Evolutionary conservation across 2,113 vertebrate genomes (phyloP).

Genomic region (Eonycteris spelaea): DNA sequence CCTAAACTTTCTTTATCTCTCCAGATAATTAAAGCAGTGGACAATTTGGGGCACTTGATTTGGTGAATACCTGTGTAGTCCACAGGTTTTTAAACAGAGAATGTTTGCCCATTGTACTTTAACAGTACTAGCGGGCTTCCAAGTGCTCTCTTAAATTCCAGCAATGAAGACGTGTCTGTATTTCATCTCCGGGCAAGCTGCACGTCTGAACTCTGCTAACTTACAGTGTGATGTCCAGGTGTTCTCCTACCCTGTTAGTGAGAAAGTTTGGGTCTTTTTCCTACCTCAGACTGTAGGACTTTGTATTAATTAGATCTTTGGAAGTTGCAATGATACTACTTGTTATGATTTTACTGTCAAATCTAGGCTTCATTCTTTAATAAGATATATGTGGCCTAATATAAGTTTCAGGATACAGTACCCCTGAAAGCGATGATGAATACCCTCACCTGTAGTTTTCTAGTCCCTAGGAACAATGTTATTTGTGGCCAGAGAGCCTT

Average conservation of each 20-base stretch:
- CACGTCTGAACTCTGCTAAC: conserved; percentile 59
- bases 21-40: conserved; percentile 63
- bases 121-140: conserved; percentile 43
- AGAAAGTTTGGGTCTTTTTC: conserved; percentile 63
- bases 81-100: conserved; percentile 48
- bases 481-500: conserved; percentile 62
- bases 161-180: conserved; percentile 35
- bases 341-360: conserved; percentile 57
- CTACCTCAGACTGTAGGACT: conserved; percentile 52
- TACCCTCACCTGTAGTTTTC: conserved; percentile 49
- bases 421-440: conserved; percentile 60
- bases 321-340: conserved; percentile 33
- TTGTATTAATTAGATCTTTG: conserved; percentile 51
- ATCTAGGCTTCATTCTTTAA: conserved; percentile 62
- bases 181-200: conserved; percentile 48
- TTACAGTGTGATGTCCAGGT: conserved; percentile 43
- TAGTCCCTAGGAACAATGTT: conserved; percentile 46
- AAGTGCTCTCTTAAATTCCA: conserved; percentile 31
- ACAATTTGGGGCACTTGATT: conserved; percentile 48
- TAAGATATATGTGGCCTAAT: conserved; percentile 39
- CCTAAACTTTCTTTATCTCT: conserved; percentile 53
- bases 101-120: conserved; percentile 36
- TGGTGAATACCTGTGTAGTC: conserved; percentile 48
- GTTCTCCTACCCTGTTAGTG: conserved; percentile 47
- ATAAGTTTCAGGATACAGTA: conserved; percentile 57